Conservation (phyloP, 2,113 vertebrate genomes). For the Micromys minutus region DNA sequence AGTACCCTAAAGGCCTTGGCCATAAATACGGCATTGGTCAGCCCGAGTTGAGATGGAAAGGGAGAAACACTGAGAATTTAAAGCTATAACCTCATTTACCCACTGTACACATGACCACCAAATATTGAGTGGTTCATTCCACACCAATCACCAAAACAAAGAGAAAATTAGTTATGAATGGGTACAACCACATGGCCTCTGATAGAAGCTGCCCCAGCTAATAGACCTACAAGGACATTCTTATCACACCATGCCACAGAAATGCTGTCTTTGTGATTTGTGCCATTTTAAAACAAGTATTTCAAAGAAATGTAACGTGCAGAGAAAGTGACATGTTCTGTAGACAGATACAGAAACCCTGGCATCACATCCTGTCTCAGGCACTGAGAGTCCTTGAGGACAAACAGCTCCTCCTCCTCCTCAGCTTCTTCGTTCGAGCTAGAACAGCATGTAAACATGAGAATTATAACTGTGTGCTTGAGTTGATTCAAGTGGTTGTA, state of each 20-base stretch:
- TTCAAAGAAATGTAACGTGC: not conserved
- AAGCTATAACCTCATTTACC: not conserved
- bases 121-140: not conserved
- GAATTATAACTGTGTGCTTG: not conserved
- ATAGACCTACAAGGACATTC: not conserved
- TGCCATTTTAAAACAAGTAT: conserved; percentile 2
- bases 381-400: not conserved
- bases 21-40: not conserved
- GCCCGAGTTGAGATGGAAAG: not conserved
- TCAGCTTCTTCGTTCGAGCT: not conserved
- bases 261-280: not conserved
- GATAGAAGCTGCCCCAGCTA: not conserved
- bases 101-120: not conserved
- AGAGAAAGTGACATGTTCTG: not conserved
- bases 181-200: not conserved
- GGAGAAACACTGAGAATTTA: not conserved
- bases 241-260: not conserved
- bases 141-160: not conserved
- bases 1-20: not conserved
- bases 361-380: not conserved
- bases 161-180: not conserved
- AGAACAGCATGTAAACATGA: not conserved
- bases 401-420: not conserved
- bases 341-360: no score
- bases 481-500: not conserved